phyloP scores from a whole-genome alignment of 2,797 vertebrate species.

The Streptopelia turtur region DNA sequence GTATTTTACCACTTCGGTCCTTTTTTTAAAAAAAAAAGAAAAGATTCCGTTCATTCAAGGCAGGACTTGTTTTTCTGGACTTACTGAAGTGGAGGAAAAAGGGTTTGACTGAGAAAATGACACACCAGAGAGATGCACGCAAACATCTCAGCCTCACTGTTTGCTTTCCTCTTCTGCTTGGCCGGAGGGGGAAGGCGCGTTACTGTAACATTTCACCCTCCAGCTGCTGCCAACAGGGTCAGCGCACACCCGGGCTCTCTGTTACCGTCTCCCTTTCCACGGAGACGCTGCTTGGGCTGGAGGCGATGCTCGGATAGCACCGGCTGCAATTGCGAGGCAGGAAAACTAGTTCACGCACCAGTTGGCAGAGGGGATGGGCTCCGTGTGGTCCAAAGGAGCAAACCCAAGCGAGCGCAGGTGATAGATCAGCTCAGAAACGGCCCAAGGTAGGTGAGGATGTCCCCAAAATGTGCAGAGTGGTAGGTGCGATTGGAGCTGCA shows the following conservation, averaged over 20 bases:
- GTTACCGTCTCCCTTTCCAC: neutral
- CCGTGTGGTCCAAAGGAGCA: neutral
- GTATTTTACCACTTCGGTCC: neutral
- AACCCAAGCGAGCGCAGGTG: rapidly evolving
- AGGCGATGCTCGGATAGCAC: neutral
- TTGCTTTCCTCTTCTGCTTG: neutral
- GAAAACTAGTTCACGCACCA: neutral
- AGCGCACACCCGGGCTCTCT: rapidly evolving
- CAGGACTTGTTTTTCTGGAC: conserved; percentile 41
- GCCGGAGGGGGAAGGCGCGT: neutral
- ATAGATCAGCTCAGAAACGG: neutral
- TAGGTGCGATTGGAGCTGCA: rapidly evolving
- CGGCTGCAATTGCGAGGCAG: neutral
- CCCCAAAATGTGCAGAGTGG: neutral
- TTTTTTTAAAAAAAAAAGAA: neutral
- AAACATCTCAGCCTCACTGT: neutral
- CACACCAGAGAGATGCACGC: neutral
- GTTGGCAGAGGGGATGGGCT: neutral
- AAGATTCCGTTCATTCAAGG: neutral
- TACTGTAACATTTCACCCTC: neutral
- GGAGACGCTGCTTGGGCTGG: neutral
- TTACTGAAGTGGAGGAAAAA: conserved; percentile 4
- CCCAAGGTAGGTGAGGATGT: neutral
- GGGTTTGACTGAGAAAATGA: neutral
- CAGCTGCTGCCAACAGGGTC: neutral